Conservation (phyloP, 2,113 vertebrate genomes). For the Campylorhamphus procurvoides region DNA sequence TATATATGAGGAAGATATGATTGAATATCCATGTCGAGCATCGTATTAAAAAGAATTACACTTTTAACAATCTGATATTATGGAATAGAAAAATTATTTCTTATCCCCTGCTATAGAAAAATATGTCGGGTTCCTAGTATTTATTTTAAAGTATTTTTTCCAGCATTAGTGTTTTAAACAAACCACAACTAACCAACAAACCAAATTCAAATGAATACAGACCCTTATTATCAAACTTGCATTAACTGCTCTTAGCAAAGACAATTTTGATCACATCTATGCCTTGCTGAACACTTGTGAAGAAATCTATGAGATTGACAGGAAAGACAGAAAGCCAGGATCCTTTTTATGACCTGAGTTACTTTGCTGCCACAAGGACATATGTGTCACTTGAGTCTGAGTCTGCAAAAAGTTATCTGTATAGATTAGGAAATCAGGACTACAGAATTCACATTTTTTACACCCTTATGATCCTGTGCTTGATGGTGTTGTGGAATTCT, state of each 20-base stretch:
- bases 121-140: fast-evolving
- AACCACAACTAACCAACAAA: neutral
- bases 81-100: neutral
- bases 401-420: neutral
- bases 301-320: neutral
- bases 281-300: neutral
- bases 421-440: neutral
- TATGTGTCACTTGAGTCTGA: neutral
- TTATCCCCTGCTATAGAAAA: neutral
- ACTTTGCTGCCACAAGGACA: neutral
- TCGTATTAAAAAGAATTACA: neutral
- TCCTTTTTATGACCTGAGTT: neutral
- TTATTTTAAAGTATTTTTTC: neutral
- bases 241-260: neutral
- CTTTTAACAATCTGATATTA: neutral
- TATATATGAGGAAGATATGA: neutral
- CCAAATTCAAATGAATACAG: neutral
- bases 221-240: neutral
- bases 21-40: neutral
- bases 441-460: neutral
- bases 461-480: neutral
- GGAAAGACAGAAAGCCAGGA: neutral
- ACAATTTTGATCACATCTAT: neutral
- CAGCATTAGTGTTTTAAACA: neutral
- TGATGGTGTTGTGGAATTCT: neutral